Evolutionary conservation across 2,888 invertebrate species (phyloP).

Genomic region (Microctonus hyperodae): DNA sequence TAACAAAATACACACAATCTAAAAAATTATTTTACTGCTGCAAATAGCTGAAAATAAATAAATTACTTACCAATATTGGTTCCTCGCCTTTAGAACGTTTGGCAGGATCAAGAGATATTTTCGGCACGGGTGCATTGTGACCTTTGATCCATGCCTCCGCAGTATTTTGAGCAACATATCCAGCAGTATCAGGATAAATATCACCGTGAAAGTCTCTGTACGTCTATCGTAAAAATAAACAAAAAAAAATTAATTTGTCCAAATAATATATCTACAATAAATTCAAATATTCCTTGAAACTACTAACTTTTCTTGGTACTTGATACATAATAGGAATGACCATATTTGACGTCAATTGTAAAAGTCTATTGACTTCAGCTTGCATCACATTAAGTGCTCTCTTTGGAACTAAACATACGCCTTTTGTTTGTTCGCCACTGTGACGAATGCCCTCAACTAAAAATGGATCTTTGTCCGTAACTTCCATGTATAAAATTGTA

Average conservation of each 20-base stretch:
- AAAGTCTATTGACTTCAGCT: constrained; percentile 91
- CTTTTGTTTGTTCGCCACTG: constrained; percentile 94
- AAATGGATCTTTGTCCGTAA: constrained; percentile 87
- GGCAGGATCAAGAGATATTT: constrained; percentile 84
- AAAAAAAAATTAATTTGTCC: too few species aligned
- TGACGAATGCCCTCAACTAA: constrained; percentile 88
- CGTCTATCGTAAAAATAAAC: constrained; percentile 67
- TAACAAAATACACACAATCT: not conserved
- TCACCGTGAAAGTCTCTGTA: constrained; percentile 95
- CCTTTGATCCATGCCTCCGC: constrained; percentile 85
- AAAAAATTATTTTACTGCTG: too few species aligned
- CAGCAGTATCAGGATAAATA: constrained; percentile 89
- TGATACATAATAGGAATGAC: constrained; percentile 95
- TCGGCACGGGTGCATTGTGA: constrained; percentile 76
- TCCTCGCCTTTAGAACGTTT: constrained; percentile 71
- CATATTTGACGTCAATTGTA: constrained; percentile 84
- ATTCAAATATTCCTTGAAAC: not conserved
- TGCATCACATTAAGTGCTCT: constrained; percentile 94
- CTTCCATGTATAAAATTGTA: constrained; percentile 88
- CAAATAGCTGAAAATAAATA: constrained; percentile 9
- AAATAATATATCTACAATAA: too few species aligned
- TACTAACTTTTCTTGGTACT: constrained; percentile 83
- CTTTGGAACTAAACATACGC: constrained; percentile 91
- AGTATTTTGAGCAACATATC: constrained; percentile 79
- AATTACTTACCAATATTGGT: constrained; percentile 68